Evolutionary conservation across 2,113 vertebrate genomes (phyloP), one percentile per base, ranked within the genome.

Genomic region (Oreochromis aureus): DNA sequence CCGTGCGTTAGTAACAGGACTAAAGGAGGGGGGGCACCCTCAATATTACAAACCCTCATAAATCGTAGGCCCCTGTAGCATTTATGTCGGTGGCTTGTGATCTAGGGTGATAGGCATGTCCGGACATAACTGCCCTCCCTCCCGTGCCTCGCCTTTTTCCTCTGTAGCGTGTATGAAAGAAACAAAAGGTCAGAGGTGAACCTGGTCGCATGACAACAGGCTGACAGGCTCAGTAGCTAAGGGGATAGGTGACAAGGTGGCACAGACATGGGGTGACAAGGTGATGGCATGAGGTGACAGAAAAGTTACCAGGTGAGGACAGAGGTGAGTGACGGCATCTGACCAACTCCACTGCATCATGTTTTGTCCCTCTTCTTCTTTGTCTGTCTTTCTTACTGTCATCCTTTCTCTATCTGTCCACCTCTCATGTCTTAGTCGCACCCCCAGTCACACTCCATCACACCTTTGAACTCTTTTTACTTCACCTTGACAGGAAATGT

Each of bases 211-310:
- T 93, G 94, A 94, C 92, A 94, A 87, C 85, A 4, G 91, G 81
- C 91, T 94, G 95, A 95, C 94, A 94, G 89, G 59, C 91, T 83
- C 61, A 80, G 90, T 92, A 88, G 92, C 91, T 95, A 93, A 94
- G 89, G 94, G 93, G 94, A 92, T 92, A 90, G 93, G 94, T 95
- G 95, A 95, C 92, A 86, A 86, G 93, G 92, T 94, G 94, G 94
- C 93, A 94, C 86, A 79, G 93, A 95, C 87, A 18, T 3, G 32
- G 91, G 93, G 93, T 91, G 95, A 94, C 94, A 93, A 92, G 94
- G 94, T 94, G 94, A 94, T 93, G 94, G 94, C 92, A 94, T 90
- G 91, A 91, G 94, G 95, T 94, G 95, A 95, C 93, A 95, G 94
- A 93, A 88, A 91, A 93, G 94, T 93, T 91, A 94, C 91, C 93